Evolutionary conservation across 2,797 vertebrate genomes (phyloP).

Genomic region (Momotus momota): DNA sequence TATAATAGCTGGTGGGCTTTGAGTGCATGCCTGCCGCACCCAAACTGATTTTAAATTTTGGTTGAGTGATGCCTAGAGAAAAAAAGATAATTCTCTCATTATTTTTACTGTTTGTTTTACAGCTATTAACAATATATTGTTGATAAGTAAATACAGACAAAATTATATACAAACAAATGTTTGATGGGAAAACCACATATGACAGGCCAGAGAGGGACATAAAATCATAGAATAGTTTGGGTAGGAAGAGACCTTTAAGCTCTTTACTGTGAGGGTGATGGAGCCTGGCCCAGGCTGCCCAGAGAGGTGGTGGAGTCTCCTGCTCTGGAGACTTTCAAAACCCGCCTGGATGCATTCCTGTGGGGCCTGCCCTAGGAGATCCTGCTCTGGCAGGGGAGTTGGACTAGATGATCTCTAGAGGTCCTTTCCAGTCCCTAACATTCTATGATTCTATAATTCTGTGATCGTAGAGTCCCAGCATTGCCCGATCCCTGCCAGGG

Average conservation of each 20-base stretch:
- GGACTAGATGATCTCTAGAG: too few species aligned
- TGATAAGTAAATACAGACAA: too few species aligned
- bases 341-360: too few species aligned
- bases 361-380: too few species aligned
- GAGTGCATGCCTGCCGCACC: neutral
- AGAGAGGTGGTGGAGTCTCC: too few species aligned
- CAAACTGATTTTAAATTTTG: neutral
- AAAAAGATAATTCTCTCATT: neutral
- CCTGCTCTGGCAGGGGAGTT: too few species aligned
- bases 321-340: too few species aligned
- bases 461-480: neutral
- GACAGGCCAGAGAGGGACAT: neutral
- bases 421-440: too few species aligned
- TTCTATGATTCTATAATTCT: too few species aligned
- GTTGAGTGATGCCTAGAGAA: neutral
- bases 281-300: too few species aligned
- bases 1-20: neutral
- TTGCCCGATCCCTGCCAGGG: neutral
- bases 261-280: too few species aligned
- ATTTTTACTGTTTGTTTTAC: neutral
- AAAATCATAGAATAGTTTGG: neutral
- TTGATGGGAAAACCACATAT: neutral
- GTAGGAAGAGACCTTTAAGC: neutral
- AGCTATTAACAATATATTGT: neutral
- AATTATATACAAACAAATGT: too few species aligned